A percentile compares a stretch with the other conserved stretches of the same genome.
Conservation (phyloP, 2,797 vertebrate species). For the Darevskia mixta region DNA sequence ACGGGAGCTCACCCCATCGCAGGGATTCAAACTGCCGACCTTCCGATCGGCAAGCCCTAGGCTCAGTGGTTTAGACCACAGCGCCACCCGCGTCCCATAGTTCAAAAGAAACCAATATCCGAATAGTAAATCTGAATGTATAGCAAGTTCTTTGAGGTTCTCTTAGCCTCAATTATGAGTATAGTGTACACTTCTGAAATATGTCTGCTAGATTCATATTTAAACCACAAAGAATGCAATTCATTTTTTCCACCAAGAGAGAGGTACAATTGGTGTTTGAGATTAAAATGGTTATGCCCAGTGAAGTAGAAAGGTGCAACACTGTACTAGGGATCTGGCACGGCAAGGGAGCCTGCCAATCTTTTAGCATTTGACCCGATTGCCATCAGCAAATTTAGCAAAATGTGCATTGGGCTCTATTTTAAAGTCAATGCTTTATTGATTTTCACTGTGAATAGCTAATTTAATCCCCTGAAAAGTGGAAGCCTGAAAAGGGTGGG, state of each 20-base stretch:
- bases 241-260: background rate
- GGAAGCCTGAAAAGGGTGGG: background rate
- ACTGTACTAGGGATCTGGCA: background rate
- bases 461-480: background rate
- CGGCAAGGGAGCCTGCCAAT: background rate
- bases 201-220: background rate
- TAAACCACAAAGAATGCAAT: background rate
- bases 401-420: background rate
- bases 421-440: background rate
- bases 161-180: no score
- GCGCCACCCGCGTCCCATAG: no score
- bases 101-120: no score
- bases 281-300: no score
- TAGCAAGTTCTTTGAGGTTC: no score
- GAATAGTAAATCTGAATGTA: no score
- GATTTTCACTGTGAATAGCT: background rate
- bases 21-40: no score
- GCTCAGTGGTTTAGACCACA: no score
- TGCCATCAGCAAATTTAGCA: background rate
- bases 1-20: no score
- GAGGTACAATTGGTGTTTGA: background rate
- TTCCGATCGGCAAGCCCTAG: no score
- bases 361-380: no score
- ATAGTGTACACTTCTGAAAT: background rate
- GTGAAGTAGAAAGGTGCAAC: background rate